A percentile compares a stretch with the other conserved stretches of the same genome.
phyloP scores from a whole-genome alignment of 1,140 invertebrate genomes.

The Panulirus ornatus region DNA sequence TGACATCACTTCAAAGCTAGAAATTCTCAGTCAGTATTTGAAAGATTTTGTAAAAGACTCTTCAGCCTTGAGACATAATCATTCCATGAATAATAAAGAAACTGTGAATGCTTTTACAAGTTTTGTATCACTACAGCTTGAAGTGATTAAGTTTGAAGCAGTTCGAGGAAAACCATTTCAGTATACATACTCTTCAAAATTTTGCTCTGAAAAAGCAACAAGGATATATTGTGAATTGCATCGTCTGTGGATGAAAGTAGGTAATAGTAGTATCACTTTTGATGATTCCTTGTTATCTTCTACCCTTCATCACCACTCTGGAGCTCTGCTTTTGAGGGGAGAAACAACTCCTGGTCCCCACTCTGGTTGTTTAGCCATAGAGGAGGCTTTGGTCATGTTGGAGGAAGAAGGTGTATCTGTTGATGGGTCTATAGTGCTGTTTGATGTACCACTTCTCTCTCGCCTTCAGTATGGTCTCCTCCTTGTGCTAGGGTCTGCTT shows the following conservation, averaged over 20 bases:
- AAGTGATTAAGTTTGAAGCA: slow-evolving; percentile 37
- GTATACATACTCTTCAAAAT: slow-evolving; percentile 58
- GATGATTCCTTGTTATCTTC: slow-evolving; percentile 10
- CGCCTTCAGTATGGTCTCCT: slow-evolving; percentile 53
- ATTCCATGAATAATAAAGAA: background rate
- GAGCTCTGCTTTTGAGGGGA: slow-evolving; percentile 10
- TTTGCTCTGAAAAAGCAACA: slow-evolving; percentile 58
- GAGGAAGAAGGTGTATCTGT: background rate
- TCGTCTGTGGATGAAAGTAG: slow-evolving; percentile 3
- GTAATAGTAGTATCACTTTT: background rate
- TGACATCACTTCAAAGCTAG: slow-evolving; percentile 21
- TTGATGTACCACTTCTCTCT: slow-evolving; percentile 39
- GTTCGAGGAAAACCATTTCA: slow-evolving; percentile 62
- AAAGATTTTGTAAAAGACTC: slow-evolving; percentile 1
- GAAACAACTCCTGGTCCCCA: slow-evolving; percentile 21
- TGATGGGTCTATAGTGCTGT: slow-evolving; percentile 21
- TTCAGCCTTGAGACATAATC: background rate
- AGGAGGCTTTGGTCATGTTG: slow-evolving; percentile 23
- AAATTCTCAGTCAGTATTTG: slow-evolving; percentile 26
- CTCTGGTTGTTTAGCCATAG: slow-evolving; percentile 20
- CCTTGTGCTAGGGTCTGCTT: background rate
- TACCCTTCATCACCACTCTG: background rate
- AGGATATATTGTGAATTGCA: slow-evolving; percentile 55
- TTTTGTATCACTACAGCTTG: slow-evolving; percentile 8
- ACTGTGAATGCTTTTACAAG: background rate